phyloP scores from a whole-genome alignment of 1,140 invertebrate genomes.

The Leptoteleia sp. region DNA sequence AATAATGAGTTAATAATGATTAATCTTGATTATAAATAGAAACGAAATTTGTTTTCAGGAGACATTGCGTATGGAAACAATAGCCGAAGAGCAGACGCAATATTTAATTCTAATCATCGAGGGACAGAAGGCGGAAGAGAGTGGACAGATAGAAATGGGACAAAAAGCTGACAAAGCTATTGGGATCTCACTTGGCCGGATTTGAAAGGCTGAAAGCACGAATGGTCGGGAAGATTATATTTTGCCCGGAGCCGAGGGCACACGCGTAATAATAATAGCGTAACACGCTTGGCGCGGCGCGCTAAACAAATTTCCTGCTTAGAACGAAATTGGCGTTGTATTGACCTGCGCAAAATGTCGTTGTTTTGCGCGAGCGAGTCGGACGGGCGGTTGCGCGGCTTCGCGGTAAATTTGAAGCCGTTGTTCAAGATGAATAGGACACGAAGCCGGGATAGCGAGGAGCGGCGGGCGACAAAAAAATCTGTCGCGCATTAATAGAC shows the following conservation, averaged over 20 bases:
- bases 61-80: slow-evolving; percentile 46
- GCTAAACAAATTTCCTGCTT: slow-evolving; percentile 59
- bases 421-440: slow-evolving; percentile 48
- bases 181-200: slow-evolving; percentile 23
- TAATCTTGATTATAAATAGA: no score
- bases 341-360: slow-evolving; percentile 48
- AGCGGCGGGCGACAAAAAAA: slow-evolving; percentile 35
- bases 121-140: slow-evolving; percentile 12
- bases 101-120: slow-evolving; percentile 42
- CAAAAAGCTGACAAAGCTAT: slow-evolving; percentile 34
- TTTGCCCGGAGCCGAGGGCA: not conserved
- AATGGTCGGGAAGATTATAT: slow-evolving; percentile 39
- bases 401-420: slow-evolving; percentile 55
- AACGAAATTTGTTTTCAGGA: no score
- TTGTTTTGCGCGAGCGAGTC: slow-evolving; percentile 47
- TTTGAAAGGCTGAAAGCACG: slow-evolving; percentile 34
- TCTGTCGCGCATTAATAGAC: slow-evolving; percentile 42
- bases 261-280: slow-evolving; percentile 37
- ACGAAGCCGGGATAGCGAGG: slow-evolving; percentile 11
- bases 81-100: slow-evolving; percentile 1
- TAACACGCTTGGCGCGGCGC: slow-evolving; percentile 31
- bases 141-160: slow-evolving; percentile 29
- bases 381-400: slow-evolving; percentile 18
- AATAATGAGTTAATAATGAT: no score
- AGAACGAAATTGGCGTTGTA: slow-evolving; percentile 49